Conservation (phyloP, 2,888 invertebrate genomes). For the Coelopa pilipes region DNA sequence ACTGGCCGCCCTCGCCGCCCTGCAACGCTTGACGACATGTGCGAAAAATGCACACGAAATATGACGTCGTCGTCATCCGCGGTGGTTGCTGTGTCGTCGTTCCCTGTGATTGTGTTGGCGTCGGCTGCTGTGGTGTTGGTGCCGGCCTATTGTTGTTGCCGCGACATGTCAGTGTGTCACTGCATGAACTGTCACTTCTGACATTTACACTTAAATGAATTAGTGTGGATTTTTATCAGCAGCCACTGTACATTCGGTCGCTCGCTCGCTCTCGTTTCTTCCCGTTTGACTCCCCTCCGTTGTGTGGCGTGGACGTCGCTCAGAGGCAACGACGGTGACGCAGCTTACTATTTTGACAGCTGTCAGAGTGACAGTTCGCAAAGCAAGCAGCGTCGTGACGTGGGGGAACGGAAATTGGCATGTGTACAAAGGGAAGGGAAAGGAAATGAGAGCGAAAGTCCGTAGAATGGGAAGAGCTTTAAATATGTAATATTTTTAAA, state of each 20-base stretch:
- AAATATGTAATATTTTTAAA: too few species aligned
- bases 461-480: too few species aligned
- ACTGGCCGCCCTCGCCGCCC: neutral
- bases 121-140: conserved; percentile 4
- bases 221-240: conserved; percentile 33
- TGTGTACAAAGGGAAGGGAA: neutral
- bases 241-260: neutral
- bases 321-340: neutral
- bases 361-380: conserved; percentile 41
- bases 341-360: conserved; percentile 43
- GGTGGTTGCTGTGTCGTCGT: neutral
- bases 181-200: conserved; percentile 41
- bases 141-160: neutral
- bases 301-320: conserved; percentile 6
- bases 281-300: neutral
- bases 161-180: conserved; percentile 30
- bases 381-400: neutral
- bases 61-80: neutral
- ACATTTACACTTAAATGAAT: conserved; percentile 42
- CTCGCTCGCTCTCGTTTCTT: neutral
- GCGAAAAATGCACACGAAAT: neutral
- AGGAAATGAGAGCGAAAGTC: too few species aligned
- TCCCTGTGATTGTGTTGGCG: conserved; percentile 2
- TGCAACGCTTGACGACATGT: neutral
- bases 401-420: too few species aligned